phyloP scores from a whole-genome alignment of 35 echinoderm and acorn worm species.

The Antedon bifida region DNA sequence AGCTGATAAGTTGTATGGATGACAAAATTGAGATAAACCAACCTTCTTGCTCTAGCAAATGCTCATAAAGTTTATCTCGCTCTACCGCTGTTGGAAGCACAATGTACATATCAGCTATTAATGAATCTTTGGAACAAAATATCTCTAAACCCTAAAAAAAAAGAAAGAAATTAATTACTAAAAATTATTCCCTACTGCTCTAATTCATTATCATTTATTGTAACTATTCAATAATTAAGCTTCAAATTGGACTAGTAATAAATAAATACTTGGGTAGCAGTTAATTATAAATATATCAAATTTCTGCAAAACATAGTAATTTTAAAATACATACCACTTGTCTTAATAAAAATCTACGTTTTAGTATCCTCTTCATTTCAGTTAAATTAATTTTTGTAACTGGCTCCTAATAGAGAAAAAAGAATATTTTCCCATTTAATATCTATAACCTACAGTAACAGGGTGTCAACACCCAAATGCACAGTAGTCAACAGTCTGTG shows the following conservation, averaged over 20 bases:
- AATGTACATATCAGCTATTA: constrained; percentile 65
- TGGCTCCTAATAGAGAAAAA: constrained; percentile 51
- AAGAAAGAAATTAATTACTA: neutral
- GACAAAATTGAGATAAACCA: neutral
- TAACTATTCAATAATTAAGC: too few species aligned
- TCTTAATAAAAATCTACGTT: constrained; percentile 60
- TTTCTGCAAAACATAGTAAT: too few species aligned
- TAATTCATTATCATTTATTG: too few species aligned
- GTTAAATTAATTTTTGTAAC: constrained; percentile 85
- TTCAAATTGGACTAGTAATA: too few species aligned
- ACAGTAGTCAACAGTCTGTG: too few species aligned
- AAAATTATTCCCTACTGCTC: neutral
- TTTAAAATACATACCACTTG: constrained; percentile 69
- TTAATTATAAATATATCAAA: too few species aligned
- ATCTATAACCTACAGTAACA: too few species aligned
- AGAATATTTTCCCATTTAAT: too few species aligned
- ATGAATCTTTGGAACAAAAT: constrained; percentile 62
- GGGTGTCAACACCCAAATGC: too few species aligned
- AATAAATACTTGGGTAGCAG: too few species aligned
- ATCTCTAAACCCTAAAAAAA: constrained; percentile 64
- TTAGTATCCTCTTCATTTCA: constrained; percentile 67
- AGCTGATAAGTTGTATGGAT: too few species aligned
- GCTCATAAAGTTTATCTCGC: constrained; percentile 54
- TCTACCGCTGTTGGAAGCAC: constrained; percentile 53
- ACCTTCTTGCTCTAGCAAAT: constrained; percentile 57